Evolutionary conservation across 2,113 vertebrate species (phyloP).

Genomic region (Cochlearius cochlearius): DNA sequence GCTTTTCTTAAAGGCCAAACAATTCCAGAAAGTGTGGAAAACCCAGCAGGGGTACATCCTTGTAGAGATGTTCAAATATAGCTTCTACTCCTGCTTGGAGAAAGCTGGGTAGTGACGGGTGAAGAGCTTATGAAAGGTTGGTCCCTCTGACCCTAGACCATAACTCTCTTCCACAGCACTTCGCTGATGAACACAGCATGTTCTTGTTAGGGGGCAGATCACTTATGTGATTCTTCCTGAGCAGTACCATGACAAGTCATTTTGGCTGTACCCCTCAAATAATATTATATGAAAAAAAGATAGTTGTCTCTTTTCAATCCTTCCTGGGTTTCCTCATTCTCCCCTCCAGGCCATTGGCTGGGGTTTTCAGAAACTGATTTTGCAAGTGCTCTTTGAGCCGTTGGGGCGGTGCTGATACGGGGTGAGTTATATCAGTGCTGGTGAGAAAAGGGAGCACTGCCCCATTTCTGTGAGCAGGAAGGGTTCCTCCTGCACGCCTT

Average conservation of each 20-base stretch:
- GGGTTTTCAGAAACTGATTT: not conserved
- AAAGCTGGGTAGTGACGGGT: not conserved
- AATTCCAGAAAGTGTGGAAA: not conserved
- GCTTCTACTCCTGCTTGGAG: not conserved
- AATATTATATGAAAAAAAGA: not conserved
- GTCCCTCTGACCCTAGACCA: not conserved
- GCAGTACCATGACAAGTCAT: accelerated
- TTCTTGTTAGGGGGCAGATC: not conserved
- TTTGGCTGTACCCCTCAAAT: not conserved
- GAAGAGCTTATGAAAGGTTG: not conserved
- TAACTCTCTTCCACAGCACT: not conserved
- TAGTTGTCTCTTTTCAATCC: not conserved
- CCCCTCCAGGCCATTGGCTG: not conserved
- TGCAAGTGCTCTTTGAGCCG: not conserved
- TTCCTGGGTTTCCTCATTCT: not conserved
- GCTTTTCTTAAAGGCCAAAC: not conserved
- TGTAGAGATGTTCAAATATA: not conserved
- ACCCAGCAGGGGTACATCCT: not conserved
- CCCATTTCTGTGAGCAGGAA: not conserved
- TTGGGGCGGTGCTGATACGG: not conserved
- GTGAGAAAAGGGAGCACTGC: not conserved
- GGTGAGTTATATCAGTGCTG: not conserved
- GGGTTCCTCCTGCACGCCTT: not conserved
- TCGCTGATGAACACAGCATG: not conserved
- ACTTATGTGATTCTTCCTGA: accelerated